Percentiles rank a stretch among this genome's conserved stretches.
Conservation (phyloP, 2,797 vertebrate species). For the Cichlasoma orientale region DNA sequence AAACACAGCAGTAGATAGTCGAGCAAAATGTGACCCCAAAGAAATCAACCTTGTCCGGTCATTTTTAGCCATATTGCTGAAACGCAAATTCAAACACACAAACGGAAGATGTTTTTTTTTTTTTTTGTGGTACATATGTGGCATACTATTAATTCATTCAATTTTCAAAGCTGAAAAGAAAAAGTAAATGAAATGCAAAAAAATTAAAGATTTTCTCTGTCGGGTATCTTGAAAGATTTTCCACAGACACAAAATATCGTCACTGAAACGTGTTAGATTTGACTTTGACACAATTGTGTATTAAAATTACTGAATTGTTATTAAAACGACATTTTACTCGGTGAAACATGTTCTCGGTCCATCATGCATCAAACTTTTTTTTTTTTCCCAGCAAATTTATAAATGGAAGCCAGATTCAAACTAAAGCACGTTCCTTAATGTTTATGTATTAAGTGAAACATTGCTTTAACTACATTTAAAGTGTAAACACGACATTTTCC, state of each 20-base stretch:
- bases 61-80: slow-evolving; percentile 22
- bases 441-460: slow-evolving; percentile 51
- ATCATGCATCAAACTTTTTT: slow-evolving; percentile 34
- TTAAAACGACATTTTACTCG: slow-evolving; percentile 64
- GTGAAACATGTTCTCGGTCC: slow-evolving; percentile 36
- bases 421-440: slow-evolving; percentile 24
- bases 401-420: slow-evolving; percentile 11
- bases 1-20: slow-evolving; percentile 29
- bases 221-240: slow-evolving; percentile 11
- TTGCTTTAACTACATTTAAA: slow-evolving; percentile 51
- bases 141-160: slow-evolving; percentile 1
- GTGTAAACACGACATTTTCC: slow-evolving; percentile 11
- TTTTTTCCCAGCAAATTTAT: slow-evolving; percentile 7
- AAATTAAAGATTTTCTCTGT: slow-evolving; percentile 3
- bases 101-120: slow-evolving; percentile 1
- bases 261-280: slow-evolving; percentile 3
- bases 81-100: slow-evolving; percentile 37
- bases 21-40: slow-evolving; percentile 22
- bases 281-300: slow-evolving; percentile 5
- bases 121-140: slow-evolving; percentile 2
- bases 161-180: slow-evolving; percentile 10
- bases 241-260: slow-evolving; percentile 7
- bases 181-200: not conserved
- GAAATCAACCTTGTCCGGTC: not conserved
- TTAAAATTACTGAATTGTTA: slow-evolving; percentile 21